Evolutionary conservation across 2,113 vertebrate species (phyloP).

Genomic region (Axis porcinus): DNA sequence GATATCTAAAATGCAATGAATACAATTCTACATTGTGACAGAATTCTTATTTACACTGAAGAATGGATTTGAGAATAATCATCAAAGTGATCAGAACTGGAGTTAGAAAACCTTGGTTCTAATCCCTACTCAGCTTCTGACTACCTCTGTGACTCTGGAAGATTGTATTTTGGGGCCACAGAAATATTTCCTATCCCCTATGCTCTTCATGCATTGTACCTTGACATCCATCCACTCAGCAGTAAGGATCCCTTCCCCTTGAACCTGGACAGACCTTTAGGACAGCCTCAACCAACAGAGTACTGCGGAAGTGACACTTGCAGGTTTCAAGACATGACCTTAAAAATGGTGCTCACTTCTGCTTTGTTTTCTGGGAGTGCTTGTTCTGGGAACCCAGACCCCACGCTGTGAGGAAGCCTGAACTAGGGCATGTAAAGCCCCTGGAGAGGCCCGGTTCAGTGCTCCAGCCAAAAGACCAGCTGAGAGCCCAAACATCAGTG

Average conservation of each 20-base stretch:
- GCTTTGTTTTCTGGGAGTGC: background rate
- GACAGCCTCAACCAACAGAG: background rate
- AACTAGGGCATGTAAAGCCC: background rate
- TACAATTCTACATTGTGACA: background rate
- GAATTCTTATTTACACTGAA: background rate
- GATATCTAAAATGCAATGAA: background rate
- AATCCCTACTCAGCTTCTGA: background rate
- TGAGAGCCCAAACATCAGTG: background rate
- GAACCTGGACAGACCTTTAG: background rate
- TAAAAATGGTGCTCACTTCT: background rate
- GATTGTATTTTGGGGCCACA: background rate
- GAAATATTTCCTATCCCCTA: background rate
- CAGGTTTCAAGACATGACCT: background rate
- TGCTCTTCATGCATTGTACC: rapidly evolving
- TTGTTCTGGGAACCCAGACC: background rate
- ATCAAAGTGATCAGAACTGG: background rate
- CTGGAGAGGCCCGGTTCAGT: no score
- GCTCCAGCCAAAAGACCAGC: background rate
- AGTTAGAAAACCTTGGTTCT: background rate
- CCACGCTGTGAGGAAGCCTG: background rate
- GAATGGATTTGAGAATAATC: background rate
- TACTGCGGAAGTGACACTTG: rapidly evolving
- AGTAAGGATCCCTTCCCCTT: background rate
- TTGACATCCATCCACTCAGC: background rate
- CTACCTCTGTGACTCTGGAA: background rate